phyloP scores from a whole-genome alignment of 1,140 invertebrate genomes.

The Hypothenemus hampei region DNA sequence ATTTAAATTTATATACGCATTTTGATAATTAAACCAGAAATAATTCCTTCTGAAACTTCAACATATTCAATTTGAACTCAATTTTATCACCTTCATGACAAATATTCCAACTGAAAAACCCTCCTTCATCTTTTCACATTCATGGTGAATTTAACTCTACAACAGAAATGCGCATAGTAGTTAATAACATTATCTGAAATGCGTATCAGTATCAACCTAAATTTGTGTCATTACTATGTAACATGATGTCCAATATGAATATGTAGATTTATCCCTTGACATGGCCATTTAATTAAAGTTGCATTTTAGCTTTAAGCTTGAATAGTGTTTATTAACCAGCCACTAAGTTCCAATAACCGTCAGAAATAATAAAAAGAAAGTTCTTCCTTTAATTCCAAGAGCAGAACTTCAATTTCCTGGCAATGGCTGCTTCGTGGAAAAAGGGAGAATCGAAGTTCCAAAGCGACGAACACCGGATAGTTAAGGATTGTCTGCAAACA shows the following conservation, averaged over 20 bases:
- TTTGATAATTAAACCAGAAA: slow-evolving; percentile 24
- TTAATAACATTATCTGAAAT: neutral
- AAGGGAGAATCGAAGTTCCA: slow-evolving; percentile 9
- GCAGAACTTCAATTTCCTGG: slow-evolving; percentile 24
- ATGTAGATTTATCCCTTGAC: neutral
- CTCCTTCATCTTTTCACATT: too few relatives aligned
- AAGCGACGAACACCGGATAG: slow-evolving; percentile 15
- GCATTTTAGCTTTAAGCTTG: neutral
- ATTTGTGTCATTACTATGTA: neutral
- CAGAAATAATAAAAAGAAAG: slow-evolving; percentile 11
- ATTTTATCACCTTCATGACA: too few relatives aligned
- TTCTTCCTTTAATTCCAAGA: slow-evolving; percentile 19
- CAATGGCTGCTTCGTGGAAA: slow-evolving; percentile 12
- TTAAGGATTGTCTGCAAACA: slow-evolving; percentile 24
- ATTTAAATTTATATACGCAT: slow-evolving; percentile 24
- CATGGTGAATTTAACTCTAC: slow-evolving; percentile 1
- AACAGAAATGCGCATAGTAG: neutral
- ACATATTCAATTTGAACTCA: neutral
- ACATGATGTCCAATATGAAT: neutral
- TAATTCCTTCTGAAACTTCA: neutral
- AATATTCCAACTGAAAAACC: too few relatives aligned
- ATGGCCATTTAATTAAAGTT: too few relatives aligned
- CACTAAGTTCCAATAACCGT: slow-evolving; percentile 13
- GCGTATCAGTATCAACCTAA: neutral
- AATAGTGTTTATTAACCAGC: slow-evolving; percentile 10